These are phyloP conservation scores for Rhagonycha lutea DNA, from an alignment of 2,888 invertebrate species.

Conservation along the genomic window DNA sequence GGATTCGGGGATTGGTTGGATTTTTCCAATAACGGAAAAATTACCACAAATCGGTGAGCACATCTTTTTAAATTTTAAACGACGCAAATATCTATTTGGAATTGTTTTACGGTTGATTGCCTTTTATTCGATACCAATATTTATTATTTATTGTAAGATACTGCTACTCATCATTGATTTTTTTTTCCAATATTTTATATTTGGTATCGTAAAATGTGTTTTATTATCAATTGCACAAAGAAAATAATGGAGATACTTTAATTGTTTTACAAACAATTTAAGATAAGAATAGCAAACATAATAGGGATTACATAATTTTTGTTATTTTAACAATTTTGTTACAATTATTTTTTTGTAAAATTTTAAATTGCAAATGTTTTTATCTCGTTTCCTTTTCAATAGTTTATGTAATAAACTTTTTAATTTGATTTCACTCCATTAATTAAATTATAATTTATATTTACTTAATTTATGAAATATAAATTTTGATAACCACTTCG, in stretches of 20 bases:
- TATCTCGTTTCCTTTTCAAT: background rate
- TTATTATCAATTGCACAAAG: background rate
- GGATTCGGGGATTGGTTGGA: slow-evolving; percentile 48
- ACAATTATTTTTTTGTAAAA: background rate
- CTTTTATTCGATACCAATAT: background rate
- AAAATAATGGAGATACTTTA: background rate
- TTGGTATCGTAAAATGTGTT: background rate
- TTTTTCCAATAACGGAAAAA: slow-evolving; percentile 45
- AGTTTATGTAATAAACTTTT: too few species aligned
- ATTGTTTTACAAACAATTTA: background rate
- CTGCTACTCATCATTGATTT: too few species aligned
- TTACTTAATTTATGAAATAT: too few species aligned
- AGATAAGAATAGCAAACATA: background rate
- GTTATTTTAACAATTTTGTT: background rate
- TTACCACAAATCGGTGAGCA: slow-evolving; percentile 45
- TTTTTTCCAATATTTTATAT: too few species aligned
- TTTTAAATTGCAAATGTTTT: background rate
- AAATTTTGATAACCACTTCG: too few species aligned
- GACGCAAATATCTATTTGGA: background rate
- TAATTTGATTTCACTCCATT: too few species aligned
- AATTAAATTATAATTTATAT: too few species aligned
- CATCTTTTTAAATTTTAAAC: background rate
- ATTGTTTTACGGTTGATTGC: background rate
- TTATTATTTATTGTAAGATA: background rate
- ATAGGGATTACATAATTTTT: background rate